phyloP scores from a whole-genome alignment of 2,113 vertebrate genomes.

The Ivindomyrus marchei region DNA sequence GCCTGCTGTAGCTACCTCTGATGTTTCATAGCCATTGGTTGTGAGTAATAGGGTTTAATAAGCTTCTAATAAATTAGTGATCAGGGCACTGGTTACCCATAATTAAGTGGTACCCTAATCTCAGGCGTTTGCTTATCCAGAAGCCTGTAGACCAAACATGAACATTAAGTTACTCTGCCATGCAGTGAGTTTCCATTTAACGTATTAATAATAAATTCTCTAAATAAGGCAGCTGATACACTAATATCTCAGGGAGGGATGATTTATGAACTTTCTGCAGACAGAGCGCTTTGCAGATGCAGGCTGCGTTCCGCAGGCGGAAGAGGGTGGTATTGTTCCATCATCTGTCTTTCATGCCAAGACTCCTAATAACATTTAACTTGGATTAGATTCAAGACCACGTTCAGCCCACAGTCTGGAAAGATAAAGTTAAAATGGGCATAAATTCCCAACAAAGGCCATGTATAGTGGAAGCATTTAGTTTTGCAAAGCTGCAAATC shows the following conservation, averaged over 20 bases:
- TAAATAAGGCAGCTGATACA: neutral
- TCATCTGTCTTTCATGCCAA: neutral
- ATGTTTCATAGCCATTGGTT: neutral
- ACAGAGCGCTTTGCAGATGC: neutral
- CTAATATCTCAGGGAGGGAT: neutral
- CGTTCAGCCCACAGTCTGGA: neutral
- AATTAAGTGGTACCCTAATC: neutral
- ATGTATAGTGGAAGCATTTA: neutral
- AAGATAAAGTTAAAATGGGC: neutral
- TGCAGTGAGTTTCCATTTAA: neutral
- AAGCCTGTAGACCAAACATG: neutral
- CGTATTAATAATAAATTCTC: conserved; percentile 4
- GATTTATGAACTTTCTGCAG: neutral
- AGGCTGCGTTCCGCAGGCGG: neutral
- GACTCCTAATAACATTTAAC: neutral
- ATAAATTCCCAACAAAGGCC: neutral
- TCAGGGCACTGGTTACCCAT: neutral
- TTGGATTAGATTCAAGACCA: neutral
- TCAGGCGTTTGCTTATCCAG: neutral
- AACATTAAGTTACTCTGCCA: neutral
- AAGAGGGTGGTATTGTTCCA: neutral
- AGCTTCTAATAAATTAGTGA: neutral
- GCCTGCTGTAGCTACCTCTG: neutral
- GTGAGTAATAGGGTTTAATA: neutral
- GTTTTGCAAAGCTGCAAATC: conserved; percentile 19